These are phyloP conservation scores for Tetrax tetrax DNA, from an alignment of 2,113 vertebrate genomes.

Conservation along the genomic window DNA sequence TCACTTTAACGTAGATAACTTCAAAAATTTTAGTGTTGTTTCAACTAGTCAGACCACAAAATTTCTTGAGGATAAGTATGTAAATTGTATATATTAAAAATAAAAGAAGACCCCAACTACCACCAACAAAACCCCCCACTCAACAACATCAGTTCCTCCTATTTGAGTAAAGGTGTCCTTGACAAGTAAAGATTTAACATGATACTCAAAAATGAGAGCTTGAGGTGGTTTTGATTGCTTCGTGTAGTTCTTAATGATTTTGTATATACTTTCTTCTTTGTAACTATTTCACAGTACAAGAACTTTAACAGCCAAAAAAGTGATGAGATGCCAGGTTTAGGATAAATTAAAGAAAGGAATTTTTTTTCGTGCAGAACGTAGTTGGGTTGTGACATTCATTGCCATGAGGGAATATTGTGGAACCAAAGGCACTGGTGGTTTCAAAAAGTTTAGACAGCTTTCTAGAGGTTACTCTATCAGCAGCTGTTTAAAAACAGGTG, in stretches of 20 bases:
- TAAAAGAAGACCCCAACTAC: background rate
- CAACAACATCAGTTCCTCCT: background rate
- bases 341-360: background rate
- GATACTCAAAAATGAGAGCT: background rate
- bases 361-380: background rate
- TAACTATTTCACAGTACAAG: background rate
- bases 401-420: background rate
- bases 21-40: background rate
- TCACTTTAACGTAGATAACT: background rate
- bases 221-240: background rate
- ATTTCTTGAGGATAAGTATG: background rate
- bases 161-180: background rate
- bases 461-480: background rate
- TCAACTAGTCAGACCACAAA: background rate
- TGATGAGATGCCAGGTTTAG: background rate
- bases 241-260: background rate
- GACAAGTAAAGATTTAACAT: background rate
- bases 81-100: background rate
- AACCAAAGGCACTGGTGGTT: background rate
- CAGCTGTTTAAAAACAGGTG: background rate
- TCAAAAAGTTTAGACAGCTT: background rate
- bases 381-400: background rate
- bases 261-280: background rate
- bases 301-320: background rate
- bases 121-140: background rate